These are phyloP conservation scores for Xiphophorus couchianus DNA, from an alignment of 2,113 vertebrate species.

Conservation along the genomic window DNA sequence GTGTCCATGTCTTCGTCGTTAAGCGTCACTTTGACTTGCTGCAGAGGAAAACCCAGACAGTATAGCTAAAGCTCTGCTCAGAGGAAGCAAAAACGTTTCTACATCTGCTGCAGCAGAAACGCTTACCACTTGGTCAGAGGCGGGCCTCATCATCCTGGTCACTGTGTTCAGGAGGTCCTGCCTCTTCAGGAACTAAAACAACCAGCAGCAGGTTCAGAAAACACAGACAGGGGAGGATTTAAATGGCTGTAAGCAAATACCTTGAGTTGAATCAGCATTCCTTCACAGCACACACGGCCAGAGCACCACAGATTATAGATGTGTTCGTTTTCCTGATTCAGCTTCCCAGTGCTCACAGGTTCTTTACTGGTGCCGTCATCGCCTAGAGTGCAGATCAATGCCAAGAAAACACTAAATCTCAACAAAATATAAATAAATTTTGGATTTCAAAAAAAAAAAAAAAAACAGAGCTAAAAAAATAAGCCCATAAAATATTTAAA, in stretches of 20 bases:
- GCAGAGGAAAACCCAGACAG: slow-evolving; percentile 29
- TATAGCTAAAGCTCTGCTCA: background rate
- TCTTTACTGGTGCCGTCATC: slow-evolving; percentile 98
- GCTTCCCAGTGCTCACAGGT: slow-evolving; percentile 92
- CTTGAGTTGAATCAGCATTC: slow-evolving; percentile 96
- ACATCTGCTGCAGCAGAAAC: background rate
- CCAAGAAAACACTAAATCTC: background rate
- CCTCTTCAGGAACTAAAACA: slow-evolving; percentile 92
- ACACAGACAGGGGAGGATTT: background rate
- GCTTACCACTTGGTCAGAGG: slow-evolving; percentile 96
- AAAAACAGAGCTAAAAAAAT: too few relatives aligned
- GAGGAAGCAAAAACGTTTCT: background rate
- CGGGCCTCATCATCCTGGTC: slow-evolving; percentile 97
- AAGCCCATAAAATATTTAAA: too few relatives aligned
- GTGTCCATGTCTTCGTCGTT: slow-evolving; percentile 99
- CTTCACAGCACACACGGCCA: slow-evolving; percentile 96
- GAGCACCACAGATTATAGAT: slow-evolving; percentile 99
- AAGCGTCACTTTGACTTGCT: slow-evolving; percentile 99
- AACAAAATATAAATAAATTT: too few relatives aligned
- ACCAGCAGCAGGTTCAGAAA: background rate
- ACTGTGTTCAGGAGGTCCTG: slow-evolving; percentile 96
- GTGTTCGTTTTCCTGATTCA: slow-evolving; percentile 98
- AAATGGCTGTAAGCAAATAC: slow-evolving; percentile 36
- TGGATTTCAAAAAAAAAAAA: too few relatives aligned
- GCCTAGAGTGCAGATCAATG: slow-evolving; percentile 71